Evolutionary conservation across 2,113 vertebrate species (phyloP).

Genomic region (Callochromis pleurospilus): DNA sequence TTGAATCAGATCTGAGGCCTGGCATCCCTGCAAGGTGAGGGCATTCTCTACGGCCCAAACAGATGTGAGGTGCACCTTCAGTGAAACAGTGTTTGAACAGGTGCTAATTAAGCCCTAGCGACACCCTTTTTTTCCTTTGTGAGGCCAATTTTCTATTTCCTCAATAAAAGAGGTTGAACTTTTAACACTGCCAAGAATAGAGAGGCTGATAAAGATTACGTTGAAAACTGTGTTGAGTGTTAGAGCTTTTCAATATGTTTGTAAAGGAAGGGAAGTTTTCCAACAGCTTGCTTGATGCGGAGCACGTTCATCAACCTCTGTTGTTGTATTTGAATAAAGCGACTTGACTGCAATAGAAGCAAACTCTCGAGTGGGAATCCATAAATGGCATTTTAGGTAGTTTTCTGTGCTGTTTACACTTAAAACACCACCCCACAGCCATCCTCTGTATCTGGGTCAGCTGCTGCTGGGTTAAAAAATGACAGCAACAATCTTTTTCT

Average conservation of each 20-base stretch:
- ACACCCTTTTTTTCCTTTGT: neutral
- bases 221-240: neutral
- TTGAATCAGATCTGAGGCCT: neutral
- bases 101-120: slow-evolving; percentile 29
- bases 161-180: neutral
- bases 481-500: neutral
- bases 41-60: neutral
- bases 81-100: slow-evolving; percentile 38
- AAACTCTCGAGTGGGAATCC: neutral
- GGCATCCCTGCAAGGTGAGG: neutral
- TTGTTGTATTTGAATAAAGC: neutral
- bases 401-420: neutral
- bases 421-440: neutral
- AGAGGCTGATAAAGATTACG: neutral
- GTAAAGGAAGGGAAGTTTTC: neutral
- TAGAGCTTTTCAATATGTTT: neutral
- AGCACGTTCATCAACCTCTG: neutral
- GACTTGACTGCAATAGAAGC: neutral
- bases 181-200: neutral
- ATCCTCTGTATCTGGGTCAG: neutral
- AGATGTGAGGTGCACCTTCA: neutral
- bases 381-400: neutral
- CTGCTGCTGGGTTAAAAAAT: slow-evolving; percentile 39
- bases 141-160: neutral
- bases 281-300: neutral